Percentiles rank a stretch among this genome's conserved stretches.
Evolutionary conservation across 2,888 invertebrate species (phyloP).

Genomic region (Cantharis flavilabris): DNA sequence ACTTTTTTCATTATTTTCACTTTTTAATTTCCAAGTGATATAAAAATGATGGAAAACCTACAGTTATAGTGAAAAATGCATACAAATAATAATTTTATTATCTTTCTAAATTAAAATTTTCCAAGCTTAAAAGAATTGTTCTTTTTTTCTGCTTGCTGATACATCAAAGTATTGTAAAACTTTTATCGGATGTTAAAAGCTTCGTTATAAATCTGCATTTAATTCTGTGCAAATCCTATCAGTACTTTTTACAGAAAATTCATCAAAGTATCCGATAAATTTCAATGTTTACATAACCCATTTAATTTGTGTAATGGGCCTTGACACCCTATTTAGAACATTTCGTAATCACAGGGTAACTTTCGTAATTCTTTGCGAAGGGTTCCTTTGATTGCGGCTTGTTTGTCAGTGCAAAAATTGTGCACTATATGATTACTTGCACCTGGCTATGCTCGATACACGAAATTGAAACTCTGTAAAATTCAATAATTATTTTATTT

Average conservation of each 20-base stretch:
- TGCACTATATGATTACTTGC: not conserved
- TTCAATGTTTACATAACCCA: constrained; percentile 35
- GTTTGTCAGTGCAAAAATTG: constrained; percentile 9
- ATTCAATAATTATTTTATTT: not conserved
- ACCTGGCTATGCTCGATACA: not conserved
- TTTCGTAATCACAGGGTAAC: constrained; percentile 14
- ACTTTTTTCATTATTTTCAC: not conserved
- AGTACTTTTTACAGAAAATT: not conserved
- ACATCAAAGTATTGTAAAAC: not conserved
- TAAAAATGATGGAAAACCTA: not conserved
- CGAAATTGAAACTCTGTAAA: not conserved
- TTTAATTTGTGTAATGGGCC: constrained; percentile 41
- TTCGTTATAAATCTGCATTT: not conserved
- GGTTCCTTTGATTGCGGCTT: constrained; percentile 18
- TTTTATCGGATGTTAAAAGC: no score
- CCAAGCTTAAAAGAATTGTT: not conserved
- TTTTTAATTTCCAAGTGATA: not conserved
- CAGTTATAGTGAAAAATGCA: not conserved
- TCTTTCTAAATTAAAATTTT: not conserved
- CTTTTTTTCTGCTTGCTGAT: not conserved
- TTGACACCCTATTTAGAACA: constrained; percentile 31
- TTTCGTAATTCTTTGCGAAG: constrained; percentile 10
- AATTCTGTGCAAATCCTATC: not conserved
- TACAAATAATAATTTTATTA: not conserved
- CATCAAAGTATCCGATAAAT: constrained; percentile 5